phyloP scores from a whole-genome alignment of 1,140 invertebrate genomes.

The Chironomus striatipennis region DNA sequence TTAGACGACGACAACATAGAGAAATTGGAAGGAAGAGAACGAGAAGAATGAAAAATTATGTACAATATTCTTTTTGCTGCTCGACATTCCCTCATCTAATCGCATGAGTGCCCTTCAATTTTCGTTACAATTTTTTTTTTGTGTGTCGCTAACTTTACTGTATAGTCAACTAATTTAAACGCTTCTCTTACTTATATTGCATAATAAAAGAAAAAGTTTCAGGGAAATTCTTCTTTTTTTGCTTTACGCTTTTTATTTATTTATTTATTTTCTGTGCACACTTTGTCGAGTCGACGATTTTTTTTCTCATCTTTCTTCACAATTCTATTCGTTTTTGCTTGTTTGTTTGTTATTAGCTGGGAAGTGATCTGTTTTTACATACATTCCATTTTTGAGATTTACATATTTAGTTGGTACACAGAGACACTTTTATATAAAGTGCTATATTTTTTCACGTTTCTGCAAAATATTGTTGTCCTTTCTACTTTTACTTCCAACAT shows the following conservation, averaged over 20 bases:
- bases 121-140: not conserved
- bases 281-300: not conserved
- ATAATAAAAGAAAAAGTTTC: not conserved
- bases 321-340: too few species aligned
- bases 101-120: conserved; percentile 20
- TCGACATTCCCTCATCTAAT: conserved; percentile 1
- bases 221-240: not conserved
- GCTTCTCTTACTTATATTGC: not conserved
- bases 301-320: not conserved
- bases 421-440: too few species aligned
- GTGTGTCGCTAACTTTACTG: not conserved
- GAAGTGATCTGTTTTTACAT: too few species aligned
- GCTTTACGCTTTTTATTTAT: not conserved
- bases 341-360: too few species aligned
- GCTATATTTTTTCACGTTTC: too few species aligned
- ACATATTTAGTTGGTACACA: too few species aligned
- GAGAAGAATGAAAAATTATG: not conserved
- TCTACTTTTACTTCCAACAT: too few species aligned
- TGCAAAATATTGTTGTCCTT: too few species aligned
- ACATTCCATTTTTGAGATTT: too few species aligned
- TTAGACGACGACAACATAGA: too few species aligned
- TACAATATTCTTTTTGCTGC: not conserved
- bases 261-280: not conserved
- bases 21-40: too few species aligned
- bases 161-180: not conserved